Base-by-base conservation (phyloP, 2,888 invertebrate species). In the Phengaris arion region DNA sequence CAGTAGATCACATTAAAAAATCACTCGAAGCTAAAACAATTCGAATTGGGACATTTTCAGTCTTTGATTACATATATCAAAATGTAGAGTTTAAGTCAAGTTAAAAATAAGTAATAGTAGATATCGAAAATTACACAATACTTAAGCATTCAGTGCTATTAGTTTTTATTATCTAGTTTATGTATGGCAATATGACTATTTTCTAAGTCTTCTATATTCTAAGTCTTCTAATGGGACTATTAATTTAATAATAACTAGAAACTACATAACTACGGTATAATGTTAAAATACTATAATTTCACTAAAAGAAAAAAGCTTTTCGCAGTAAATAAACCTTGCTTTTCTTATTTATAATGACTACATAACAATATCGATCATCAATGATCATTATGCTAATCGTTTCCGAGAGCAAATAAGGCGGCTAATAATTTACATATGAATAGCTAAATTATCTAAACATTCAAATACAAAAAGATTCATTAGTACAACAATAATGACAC, bases 401-500 rank as follows among this genome's bases (percentile, higher is more conserved):
- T 64, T 64, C 35, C 48, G 48, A 46, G 48, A 69, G 46, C 48
- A 69, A 68, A 68, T 46, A 68, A 68, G 68, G 46, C 46, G 45
- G n/a, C 6, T 45, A 13, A 46, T 46, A 68, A 68, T 68, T 46
- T 69, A 48, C 69, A 69, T 46, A 69, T 69, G 69, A 69, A 69
- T 69, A 15, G 46, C n/a, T n/a, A 46, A 69, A 69, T 69, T 69
- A 69, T 69, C 69, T 69, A 48, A 69, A 48, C 69, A 48, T 46
- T 64, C 35, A 64, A 64, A 64, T 69, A 69, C 69, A 69, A 73
- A 73, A 73, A 22, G 54, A 73, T 55, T 48, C 74, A 64, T 74
- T 59, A 74, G 54, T 57, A 69, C 9, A 48, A 22, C 10, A 46
- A 45, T 68, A 68, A 48, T 69, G 69, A 15, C 15, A 46, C 48